Evolutionary conservation across 2,888 invertebrate species (phyloP).

Genomic region (Eristalis tenax): DNA sequence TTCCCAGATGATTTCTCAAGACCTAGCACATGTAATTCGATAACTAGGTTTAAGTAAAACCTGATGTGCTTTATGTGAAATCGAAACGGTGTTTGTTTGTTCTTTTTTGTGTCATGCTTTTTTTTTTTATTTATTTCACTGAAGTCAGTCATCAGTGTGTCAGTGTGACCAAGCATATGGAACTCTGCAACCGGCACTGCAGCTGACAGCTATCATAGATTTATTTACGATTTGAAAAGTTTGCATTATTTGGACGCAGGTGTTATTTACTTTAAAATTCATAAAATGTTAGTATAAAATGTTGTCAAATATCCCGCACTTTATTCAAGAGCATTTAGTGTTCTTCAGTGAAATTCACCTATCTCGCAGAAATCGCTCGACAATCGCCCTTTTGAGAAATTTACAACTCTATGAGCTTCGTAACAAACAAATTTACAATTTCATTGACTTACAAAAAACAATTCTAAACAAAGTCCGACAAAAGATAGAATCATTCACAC

Average conservation of each 20-base stretch:
- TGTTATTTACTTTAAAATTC: constrained; percentile 7
- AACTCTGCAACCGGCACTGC: background rate
- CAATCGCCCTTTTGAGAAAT: constrained; percentile 74
- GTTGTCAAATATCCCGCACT: constrained; percentile 21
- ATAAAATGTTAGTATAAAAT: constrained; percentile 26
- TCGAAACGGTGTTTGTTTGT: no score
- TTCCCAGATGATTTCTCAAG: no score
- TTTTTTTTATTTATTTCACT: background rate
- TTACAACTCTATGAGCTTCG: constrained; percentile 77
- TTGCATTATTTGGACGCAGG: background rate
- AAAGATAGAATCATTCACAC: constrained; percentile 9
- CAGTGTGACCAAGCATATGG: background rate
- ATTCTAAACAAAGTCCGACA: constrained; percentile 26
- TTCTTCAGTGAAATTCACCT: constrained; percentile 18
- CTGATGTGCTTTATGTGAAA: no score
- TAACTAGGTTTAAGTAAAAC: no score
- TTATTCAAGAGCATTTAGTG: constrained; percentile 44
- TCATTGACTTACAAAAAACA: constrained; percentile 74
- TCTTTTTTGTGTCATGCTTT: no score
- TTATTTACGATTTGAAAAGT: constrained; percentile 14
- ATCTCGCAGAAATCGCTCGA: constrained; percentile 29
- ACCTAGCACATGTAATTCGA: no score
- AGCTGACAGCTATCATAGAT: background rate
- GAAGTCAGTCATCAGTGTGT: background rate
- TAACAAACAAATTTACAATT: constrained; percentile 74